Percentiles rank a stretch among this genome's conserved stretches.
Evolutionary conservation across 2,888 invertebrate species (phyloP).

Genomic region (Halictus ligatus): DNA sequence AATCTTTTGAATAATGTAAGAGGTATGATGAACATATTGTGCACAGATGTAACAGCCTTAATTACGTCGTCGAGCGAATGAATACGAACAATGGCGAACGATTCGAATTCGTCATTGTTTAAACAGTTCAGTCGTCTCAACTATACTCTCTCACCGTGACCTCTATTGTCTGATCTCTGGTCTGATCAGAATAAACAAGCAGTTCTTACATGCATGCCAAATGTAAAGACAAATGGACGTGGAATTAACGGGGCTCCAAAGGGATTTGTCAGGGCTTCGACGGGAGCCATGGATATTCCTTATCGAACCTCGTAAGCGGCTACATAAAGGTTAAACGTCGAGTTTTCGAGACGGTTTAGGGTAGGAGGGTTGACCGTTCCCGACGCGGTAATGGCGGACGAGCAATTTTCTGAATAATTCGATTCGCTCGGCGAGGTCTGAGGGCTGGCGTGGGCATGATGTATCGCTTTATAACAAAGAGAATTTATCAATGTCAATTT

Average conservation of each 20-base stretch:
- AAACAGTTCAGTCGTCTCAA: neutral
- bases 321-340: neutral
- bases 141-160: neutral
- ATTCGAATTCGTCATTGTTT: neutral
- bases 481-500: slow-evolving; percentile 80
- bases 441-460: slow-evolving; percentile 64
- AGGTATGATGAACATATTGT: neutral
- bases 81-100: neutral
- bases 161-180: neutral
- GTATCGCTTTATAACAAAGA: slow-evolving; percentile 75
- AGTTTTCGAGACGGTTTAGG: neutral
- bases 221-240: neutral
- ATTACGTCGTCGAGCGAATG: neutral
- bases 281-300: neutral
- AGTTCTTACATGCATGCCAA: neutral
- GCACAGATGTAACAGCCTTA: neutral
- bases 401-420: slow-evolving; percentile 68
- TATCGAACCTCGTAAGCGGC: neutral
- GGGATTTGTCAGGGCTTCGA: neutral
- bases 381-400: slow-evolving; percentile 1
- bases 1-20: neutral
- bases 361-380: neutral
- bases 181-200: neutral
- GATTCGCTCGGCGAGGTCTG: slow-evolving; percentile 45
- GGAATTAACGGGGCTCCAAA: neutral